Percentiles rank a stretch among this genome's conserved stretches.
Conservation (phyloP, 2,888 invertebrate species). For the Thumatha senex region DNA sequence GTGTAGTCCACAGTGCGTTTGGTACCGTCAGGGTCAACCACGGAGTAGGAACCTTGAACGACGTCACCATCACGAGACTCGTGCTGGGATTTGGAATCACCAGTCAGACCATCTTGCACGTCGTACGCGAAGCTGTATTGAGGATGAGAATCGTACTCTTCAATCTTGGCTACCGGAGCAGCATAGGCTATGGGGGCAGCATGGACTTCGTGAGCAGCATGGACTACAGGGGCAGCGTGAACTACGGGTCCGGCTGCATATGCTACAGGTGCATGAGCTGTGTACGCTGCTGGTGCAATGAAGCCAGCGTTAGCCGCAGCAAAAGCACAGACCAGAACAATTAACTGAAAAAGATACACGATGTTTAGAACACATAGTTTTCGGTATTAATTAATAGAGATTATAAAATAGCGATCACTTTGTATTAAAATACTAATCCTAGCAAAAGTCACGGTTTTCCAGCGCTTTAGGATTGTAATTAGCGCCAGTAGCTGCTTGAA, state of each 20-base stretch:
- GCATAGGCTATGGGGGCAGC: conserved; percentile 47
- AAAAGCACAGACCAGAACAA: conserved; percentile 60
- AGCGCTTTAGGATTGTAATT: too few relatives aligned
- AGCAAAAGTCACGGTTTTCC: too few relatives aligned
- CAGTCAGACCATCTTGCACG: conserved; percentile 62
- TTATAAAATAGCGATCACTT: too few relatives aligned
- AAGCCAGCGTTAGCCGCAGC: conserved; percentile 64
- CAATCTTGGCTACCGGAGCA: conserved; percentile 46
- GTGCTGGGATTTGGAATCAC: conserved; percentile 76
- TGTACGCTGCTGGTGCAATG: conserved; percentile 55
- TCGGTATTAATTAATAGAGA: neutral
- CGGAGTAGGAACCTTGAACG: conserved; percentile 76
- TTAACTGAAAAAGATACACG: conserved; percentile 45
- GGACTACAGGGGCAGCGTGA: conserved; percentile 38
- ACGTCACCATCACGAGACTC: conserved; percentile 75
- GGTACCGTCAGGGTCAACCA: conserved; percentile 75
- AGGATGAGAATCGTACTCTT: conserved; percentile 54
- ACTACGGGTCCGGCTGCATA: conserved; percentile 38
- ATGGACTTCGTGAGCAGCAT: conserved; percentile 10
- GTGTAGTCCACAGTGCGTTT: conserved; percentile 78
- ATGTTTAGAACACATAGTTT: neutral
- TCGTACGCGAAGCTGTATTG: conserved; percentile 74
- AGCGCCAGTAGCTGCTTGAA: too few relatives aligned
- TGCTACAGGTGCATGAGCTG: conserved; percentile 49
- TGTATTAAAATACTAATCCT: too few relatives aligned